Evolutionary conservation across 1,140 invertebrate genomes (phyloP), one percentile per base, ranked within the genome.

Genomic region (Augochlora pura): DNA sequence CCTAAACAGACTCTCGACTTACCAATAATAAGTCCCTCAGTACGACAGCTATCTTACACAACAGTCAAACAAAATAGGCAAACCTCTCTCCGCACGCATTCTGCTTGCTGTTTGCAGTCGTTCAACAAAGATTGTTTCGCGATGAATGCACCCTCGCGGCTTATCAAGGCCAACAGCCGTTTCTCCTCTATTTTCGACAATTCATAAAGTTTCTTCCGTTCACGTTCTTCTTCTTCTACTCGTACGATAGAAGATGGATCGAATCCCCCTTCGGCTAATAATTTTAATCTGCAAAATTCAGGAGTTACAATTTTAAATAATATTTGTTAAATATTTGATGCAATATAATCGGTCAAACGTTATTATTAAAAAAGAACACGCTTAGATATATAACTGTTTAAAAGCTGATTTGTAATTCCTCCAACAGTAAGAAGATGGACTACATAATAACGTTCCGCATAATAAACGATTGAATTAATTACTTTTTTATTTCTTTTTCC

Each of bases 401-500:
- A 42, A 42, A 42, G 42, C 12, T 42, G 0, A 42, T 42, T 9
- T 42, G 5, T 9, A 42, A n/a, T 42, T 42, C 4, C 12, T 10
- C 42, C 8, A 42, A 12, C 12, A 42, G 12, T 42, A 42, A 9
- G 42, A 10, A 42, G 12, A 42, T 42, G 12, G 9, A 42, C 9
- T 42, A 42, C 12, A 42, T 10, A 12, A 42, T 1, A 42, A 12
- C 14, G 49, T 52, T 52, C 18, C 14, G 18, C 18, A 18, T 14
- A 18, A 52, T 52, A 52, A 52, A 42, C 12, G 42, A 8, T 54
- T n/a, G n/a, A 6, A 7, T 54, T 0, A 63, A 1, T 69, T 73
- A 69, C 82, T 68, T 81, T 69, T 64, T 64, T 54, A 69, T 49
- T 25, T 83, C 73, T 39, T 77, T 83, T 8, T 59, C 49, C 42